These are phyloP conservation scores for Cyprinodon tularosa DNA, from an alignment of 2,113 vertebrate species.

Conservation along the genomic window DNA sequence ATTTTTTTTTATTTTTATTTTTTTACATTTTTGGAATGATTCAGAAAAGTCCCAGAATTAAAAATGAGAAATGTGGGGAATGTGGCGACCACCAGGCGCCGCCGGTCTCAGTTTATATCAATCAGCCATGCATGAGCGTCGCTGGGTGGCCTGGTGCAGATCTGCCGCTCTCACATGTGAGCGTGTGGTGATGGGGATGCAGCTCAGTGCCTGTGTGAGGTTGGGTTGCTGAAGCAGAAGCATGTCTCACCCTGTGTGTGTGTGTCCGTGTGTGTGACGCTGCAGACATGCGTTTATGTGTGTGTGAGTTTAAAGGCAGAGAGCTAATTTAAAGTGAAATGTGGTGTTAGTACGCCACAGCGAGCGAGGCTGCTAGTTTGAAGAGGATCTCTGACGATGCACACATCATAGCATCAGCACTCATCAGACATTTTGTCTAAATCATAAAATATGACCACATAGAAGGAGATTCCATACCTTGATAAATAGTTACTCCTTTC, in stretches of 20 bases:
- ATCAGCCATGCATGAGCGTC: neutral
- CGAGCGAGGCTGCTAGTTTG: neutral
- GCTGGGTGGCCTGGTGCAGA: neutral
- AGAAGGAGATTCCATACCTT: neutral
- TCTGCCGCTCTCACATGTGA: neutral
- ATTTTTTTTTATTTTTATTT: too few species aligned
- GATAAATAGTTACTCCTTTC: neutral
- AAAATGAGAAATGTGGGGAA: neutral
- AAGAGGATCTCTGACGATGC: constrained; percentile 2
- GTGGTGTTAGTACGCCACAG: neutral
- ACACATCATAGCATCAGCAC: constrained; percentile 11
- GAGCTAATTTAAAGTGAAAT: constrained; percentile 3
- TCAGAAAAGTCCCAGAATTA: too few species aligned
- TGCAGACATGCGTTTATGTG: neutral
- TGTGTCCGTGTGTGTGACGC: neutral
- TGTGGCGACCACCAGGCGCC: neutral
- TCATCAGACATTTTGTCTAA: neutral
- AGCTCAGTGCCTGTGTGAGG: neutral
- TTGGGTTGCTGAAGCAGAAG: neutral
- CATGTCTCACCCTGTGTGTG: neutral
- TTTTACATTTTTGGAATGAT: too few species aligned
- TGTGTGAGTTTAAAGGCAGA: neutral
- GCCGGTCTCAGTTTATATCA: neutral
- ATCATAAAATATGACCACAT: neutral
- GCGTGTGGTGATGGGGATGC: neutral